Percentiles rank a stretch among this genome's conserved stretches.
Evolutionary conservation across 2,888 invertebrate species (phyloP).

Genomic region (Cephus spinipes): DNA sequence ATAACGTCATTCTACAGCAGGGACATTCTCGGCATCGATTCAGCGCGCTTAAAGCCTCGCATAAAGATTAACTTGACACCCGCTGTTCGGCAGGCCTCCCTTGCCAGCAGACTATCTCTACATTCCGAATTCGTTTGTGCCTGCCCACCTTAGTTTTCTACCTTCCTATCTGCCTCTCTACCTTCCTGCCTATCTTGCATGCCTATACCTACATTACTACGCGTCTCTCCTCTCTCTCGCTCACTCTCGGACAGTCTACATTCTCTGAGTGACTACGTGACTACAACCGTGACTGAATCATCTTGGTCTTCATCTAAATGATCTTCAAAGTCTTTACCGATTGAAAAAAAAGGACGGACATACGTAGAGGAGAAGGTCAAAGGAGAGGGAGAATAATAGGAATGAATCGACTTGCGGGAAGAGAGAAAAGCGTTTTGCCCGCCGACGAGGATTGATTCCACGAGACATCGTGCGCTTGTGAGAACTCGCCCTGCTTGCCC

Average conservation of each 20-base stretch:
- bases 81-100: neutral
- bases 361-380: neutral
- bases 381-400: neutral
- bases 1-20: neutral
- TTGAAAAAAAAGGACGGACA: neutral
- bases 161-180: neutral
- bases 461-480: neutral
- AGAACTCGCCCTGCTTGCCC: neutral
- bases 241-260: neutral
- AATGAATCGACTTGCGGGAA: neutral
- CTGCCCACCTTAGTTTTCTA: neutral
- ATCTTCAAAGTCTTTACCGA: neutral
- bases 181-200: neutral
- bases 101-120: neutral
- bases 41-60: neutral
- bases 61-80: neutral
- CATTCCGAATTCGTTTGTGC: neutral
- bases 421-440: neutral
- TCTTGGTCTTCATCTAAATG: neutral
- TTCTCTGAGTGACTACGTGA: neutral
- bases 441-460: neutral
- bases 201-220: neutral
- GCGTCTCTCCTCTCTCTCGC: neutral
- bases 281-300: neutral
- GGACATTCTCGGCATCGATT: neutral